Evolutionary conservation across 2,797 vertebrate genomes (phyloP).

Genomic region (Karalla daura): DNA sequence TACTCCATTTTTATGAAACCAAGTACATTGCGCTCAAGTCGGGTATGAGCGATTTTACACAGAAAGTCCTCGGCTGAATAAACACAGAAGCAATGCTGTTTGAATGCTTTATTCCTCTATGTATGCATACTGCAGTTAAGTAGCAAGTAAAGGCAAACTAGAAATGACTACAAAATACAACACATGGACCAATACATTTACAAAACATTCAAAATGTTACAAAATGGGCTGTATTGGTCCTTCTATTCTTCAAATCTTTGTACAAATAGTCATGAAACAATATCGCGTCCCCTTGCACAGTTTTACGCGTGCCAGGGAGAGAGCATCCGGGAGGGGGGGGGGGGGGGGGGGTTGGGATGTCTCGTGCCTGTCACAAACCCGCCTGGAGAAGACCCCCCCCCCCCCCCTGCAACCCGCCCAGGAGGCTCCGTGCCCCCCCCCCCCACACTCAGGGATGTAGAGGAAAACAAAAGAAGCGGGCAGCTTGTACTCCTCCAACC

Average conservation of each 20-base stretch:
- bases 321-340: too few relatives aligned
- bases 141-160: conserved; percentile 95
- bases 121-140: conserved; percentile 95
- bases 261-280: conserved; percentile 88
- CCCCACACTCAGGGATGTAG: conserved; percentile 70
- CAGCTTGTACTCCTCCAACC: conserved; percentile 67
- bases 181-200: conserved; percentile 97
- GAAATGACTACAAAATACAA: conserved; percentile 98
- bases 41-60: too few relatives aligned
- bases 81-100: conserved; percentile 85
- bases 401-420: conserved; percentile 51
- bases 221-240: conserved; percentile 98
- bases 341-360: too few relatives aligned
- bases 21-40: too few relatives aligned
- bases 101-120: conserved; percentile 96
- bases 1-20: not conserved
- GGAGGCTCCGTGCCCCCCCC: conserved; percentile 66
- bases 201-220: conserved; percentile 99
- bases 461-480: conserved; percentile 72
- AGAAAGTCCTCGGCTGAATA: conserved; percentile 29
- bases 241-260: conserved; percentile 91
- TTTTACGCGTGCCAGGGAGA: conserved; percentile 90
- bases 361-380: conserved; percentile 64
- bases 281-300: conserved; percentile 85
- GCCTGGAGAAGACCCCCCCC: conserved; percentile 57